Conservation (phyloP, 2,888 invertebrate genomes). For the Horisme vitalbata region DNA sequence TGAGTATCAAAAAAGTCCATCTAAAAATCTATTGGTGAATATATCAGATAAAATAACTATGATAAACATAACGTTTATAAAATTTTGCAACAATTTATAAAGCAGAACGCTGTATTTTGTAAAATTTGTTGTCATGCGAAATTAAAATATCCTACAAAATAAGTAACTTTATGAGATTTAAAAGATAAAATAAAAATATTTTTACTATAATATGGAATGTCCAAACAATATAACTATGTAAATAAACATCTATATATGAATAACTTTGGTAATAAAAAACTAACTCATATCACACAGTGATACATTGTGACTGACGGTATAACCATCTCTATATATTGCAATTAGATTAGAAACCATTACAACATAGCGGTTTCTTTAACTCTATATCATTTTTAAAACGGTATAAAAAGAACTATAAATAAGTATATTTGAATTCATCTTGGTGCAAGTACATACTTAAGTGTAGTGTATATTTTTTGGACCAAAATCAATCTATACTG, state of each 20-base stretch:
- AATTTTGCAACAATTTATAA: too few relatives aligned
- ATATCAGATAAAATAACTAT: too few relatives aligned
- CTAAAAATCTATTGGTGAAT: too few relatives aligned
- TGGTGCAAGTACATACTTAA: slow-evolving; percentile 3
- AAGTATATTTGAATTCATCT: slow-evolving; percentile 7
- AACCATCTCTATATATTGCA: slow-evolving; percentile 2
- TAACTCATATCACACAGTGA: slow-evolving; percentile 11
- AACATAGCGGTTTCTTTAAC: not conserved
- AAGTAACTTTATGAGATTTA: slow-evolving; percentile 32
- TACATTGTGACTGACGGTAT: slow-evolving; percentile 15
- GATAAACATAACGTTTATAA: too few relatives aligned
- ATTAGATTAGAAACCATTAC: not conserved
- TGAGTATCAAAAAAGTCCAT: too few relatives aligned
- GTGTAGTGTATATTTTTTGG: not conserved
- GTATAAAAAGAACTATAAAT: not conserved
- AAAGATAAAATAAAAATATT: slow-evolving; percentile 22
- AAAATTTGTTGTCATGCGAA: slow-evolving; percentile 11
- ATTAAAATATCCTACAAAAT: slow-evolving; percentile 20
- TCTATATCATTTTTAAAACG: not conserved
- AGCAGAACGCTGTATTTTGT: too few relatives aligned
- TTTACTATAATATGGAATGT: slow-evolving; percentile 32
- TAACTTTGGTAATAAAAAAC: slow-evolving; percentile 30
- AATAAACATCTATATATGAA: slow-evolving; percentile 21
- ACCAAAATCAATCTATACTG: slow-evolving; percentile 24
- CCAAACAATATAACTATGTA: slow-evolving; percentile 23